Base-by-base conservation (phyloP, 2,797 vertebrate species). In the Eupleurogrammus muticus region DNA sequence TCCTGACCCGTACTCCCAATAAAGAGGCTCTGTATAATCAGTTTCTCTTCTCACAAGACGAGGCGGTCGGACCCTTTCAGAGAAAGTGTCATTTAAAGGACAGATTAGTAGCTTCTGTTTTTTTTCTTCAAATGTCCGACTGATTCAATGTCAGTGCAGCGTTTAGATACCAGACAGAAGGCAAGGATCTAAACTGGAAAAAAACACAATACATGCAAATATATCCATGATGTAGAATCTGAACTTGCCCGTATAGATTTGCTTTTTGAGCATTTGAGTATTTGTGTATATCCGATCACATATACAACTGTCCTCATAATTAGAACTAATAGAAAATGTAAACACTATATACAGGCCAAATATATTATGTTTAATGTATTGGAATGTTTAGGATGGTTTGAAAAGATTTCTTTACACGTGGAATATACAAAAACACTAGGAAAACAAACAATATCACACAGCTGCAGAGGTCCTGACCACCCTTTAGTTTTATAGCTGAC, bases 41-140 rank as follows among this genome's bases (percentile, higher is more conserved):
- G 52, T 51, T 72, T 51, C 70, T 64, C 63, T 36, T 48, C 36
- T 66, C 13, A 71, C 64, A 73, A 58, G 50, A 62, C 32, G 50
- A 62, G 32, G 54, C 52, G 68, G 9, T 12, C 23, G 3, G 48
- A 51, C 47, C 28, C 50, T 66, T 66, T 53, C 46, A 65, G 17
- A 49, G 68, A 28, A 11, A 66, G 46, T n/a, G 44, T 50, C 49
- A 42, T 10, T 62, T 65, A 73, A 77, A 76, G 66, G 69, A 72
- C 69, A 51, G 20, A 69, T 59, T 35, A 66, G 44, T 12, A 48
- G 57, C 66, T 66, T 40, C n/a, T 48, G 24, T 38, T n/a, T 71
- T 35, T 23, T 13, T 28, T 28, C 3, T 52, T 2, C 0, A 12
- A 3, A 2, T 9, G 3, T 49, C 34, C 42, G 52, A 36, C 17